Evolutionary conservation across 2,113 vertebrate genomes (phyloP), one percentile per base, ranked within the genome.

Genomic region (Todiramphus saurophagus): DNA sequence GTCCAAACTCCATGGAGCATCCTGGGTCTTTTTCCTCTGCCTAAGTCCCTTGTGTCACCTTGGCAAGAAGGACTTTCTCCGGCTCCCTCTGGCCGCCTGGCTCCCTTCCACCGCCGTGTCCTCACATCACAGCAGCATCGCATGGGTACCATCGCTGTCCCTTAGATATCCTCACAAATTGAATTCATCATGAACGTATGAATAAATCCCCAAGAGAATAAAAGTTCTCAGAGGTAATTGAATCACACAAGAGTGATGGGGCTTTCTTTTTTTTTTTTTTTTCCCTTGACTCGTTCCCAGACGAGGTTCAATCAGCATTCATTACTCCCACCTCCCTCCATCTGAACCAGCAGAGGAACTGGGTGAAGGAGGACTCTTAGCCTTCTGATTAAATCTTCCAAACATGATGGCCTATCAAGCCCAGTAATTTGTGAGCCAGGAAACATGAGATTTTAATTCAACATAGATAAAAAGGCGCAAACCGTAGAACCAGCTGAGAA

Each of bases 291-390:
- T 97, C 96, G 86, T 97, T 97, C 89, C 82, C 72, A 88, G 96
- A 78, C 31, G 25, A 94, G 73, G 95, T 95, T 97, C 97, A 97
- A 97, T 97, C 96, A 96, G 89, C 92, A 94, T 97, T 97, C 96
- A 96, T 96, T 97, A 97, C 92, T 96, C 95, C 89, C 88, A 88
- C 93, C 89, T 96, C 93, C 76, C 89, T 96, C 91, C 82, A 77
- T 93, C 94, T 78, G 92, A 96, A 91, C 60, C 19, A 2, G 93
- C 63, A 43, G 84, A 90, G 50, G 70, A 87, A 92, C 80, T 21
- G 74, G 93, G 83, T 88, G 93, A 95, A 93, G 90, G 68, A 96
- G 92, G 76, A 72, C 89, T 94, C 94, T 86, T 55, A 78, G 8
- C 31, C 79, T 92, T 84, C 92, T 96, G 95, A 97, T 97, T 97